Evolutionary conservation across 2,113 vertebrate species (phyloP).

Genomic region (Pagrus major): DNA sequence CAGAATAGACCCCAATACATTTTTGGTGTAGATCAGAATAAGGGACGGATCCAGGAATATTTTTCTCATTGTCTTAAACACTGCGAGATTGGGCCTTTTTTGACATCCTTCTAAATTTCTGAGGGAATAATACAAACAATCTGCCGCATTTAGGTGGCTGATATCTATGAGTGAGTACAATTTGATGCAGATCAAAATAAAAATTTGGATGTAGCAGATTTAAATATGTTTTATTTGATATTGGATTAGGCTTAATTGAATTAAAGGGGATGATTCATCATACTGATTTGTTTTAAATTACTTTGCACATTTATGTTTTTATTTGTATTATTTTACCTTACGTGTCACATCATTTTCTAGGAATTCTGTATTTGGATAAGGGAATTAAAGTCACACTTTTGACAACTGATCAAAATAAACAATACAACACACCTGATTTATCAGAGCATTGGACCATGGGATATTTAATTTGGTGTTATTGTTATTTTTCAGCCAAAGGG

Average conservation of each 20-base stretch:
- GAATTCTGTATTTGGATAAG: constrained; percentile 16
- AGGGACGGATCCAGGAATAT: no score
- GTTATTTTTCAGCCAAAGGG: constrained; percentile 59
- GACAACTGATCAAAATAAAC: constrained; percentile 70
- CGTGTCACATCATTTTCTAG: neutral
- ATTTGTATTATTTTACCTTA: neutral
- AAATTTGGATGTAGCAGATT: no score
- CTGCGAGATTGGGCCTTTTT: no score
- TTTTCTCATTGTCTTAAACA: neutral
- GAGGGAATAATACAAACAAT: no score
- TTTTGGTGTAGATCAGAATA: no score
- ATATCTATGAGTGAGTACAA: neutral
- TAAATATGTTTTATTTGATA: no score
- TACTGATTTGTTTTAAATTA: neutral
- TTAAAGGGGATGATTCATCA: no score
- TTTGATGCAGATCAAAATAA: no score
- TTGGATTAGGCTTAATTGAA: no score
- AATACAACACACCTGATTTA: constrained; percentile 49
- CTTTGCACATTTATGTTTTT: neutral
- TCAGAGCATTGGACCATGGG: constrained; percentile 39
- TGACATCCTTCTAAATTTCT: neutral
- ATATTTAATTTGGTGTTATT: constrained; percentile 76
- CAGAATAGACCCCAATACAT: no score
- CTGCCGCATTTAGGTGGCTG: no score
- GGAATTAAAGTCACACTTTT: constrained; percentile 63